Conservation (phyloP, 1,140 invertebrate genomes). For the Steinernema feltiae region DNA sequence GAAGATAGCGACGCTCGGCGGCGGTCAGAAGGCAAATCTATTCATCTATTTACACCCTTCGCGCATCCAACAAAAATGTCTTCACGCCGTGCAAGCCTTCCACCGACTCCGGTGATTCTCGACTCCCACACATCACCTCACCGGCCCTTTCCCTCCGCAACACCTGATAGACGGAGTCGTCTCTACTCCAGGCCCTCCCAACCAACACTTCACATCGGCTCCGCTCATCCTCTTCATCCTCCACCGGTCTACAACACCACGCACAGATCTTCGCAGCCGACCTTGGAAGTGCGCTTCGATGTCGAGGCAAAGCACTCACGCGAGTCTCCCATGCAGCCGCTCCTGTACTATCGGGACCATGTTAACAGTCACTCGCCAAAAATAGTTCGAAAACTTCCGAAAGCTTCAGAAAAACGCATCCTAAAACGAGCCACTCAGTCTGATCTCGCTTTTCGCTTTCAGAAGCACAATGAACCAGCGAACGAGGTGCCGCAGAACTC, state of each 20-base stretch:
- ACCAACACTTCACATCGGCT: background rate
- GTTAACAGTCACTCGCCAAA: background rate
- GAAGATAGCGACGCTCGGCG: slow-evolving; percentile 8
- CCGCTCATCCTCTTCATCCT: background rate
- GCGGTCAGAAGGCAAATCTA: slow-evolving; percentile 11
- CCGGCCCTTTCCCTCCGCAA: background rate
- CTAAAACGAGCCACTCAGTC: slow-evolving; percentile 2
- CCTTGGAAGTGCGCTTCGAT: background rate
- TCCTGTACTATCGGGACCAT: slow-evolving; percentile 3
- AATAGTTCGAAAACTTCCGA: background rate
- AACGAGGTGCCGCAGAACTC: background rate
- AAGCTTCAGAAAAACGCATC: slow-evolving; percentile 11
- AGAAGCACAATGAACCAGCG: slow-evolving; percentile 5
- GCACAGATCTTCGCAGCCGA: background rate
- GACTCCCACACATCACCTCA: background rate
- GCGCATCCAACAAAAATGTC: background rate
- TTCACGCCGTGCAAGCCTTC: slow-evolving; percentile 7
- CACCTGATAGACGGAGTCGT: background rate
- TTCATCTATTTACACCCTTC: background rate
- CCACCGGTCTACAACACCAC: background rate
- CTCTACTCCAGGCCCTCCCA: background rate
- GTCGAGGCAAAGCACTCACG: background rate
- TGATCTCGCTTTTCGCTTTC: slow-evolving; percentile 1
- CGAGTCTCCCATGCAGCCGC: background rate
- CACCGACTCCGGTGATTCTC: background rate